Evolutionary conservation across 23 tunicate species (phyloP).

Genomic region (Ciona savignyi): DNA sequence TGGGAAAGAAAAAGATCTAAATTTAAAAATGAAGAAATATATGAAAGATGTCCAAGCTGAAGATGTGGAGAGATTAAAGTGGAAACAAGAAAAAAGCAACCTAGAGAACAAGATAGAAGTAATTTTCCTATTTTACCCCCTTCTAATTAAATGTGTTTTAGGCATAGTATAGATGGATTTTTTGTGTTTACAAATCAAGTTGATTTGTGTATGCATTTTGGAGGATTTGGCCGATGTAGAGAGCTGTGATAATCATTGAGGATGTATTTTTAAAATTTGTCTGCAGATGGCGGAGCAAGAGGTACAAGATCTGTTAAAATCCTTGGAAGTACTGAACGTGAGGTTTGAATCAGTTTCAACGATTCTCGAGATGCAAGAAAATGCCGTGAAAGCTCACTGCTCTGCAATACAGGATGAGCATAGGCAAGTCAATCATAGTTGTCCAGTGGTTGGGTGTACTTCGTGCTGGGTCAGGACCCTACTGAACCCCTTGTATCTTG

Average conservation of each 20-base stretch:
- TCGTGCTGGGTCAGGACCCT: no score
- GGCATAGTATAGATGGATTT: no score
- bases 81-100: constrained; percentile 44
- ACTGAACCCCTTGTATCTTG: no score
- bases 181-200: no score
- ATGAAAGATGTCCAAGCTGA: constrained; percentile 48
- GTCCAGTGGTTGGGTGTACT: no score
- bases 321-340: constrained; percentile 58
- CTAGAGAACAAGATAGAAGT: constrained; percentile 21
- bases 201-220: no score
- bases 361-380: constrained; percentile 67
- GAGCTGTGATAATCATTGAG: no score
- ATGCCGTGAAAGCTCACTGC: constrained; percentile 54
- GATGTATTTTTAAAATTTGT: no score
- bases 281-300: not conserved
- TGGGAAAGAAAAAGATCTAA: constrained; percentile 5
- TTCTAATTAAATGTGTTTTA: no score
- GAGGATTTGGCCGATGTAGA: no score
- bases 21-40: constrained; percentile 22
- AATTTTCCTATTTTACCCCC: not conserved
- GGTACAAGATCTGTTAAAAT: constrained; percentile 30
- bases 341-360: constrained; percentile 74
- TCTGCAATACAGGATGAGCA: constrained; percentile 33
- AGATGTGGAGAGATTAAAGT: constrained; percentile 37
- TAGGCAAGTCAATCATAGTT: no score